phyloP scores from a whole-genome alignment of 1,140 invertebrate species.

The Cyphomyrmex costatus region DNA sequence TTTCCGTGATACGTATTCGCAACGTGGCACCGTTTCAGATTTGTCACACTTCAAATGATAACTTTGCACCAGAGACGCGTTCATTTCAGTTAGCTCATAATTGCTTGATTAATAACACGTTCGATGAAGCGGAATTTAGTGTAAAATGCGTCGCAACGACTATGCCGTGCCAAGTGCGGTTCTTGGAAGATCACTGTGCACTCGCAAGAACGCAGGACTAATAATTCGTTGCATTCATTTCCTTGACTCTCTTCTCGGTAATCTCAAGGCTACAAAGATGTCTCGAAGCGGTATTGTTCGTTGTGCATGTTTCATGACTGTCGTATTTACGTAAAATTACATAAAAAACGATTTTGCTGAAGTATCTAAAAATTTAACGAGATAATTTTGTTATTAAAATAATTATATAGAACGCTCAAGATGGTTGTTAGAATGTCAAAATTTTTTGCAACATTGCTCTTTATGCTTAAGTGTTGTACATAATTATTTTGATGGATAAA shows the following conservation, averaged over 20 bases:
- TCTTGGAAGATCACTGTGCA: neutral
- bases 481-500: too few species aligned
- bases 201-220: neutral
- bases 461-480: too few species aligned
- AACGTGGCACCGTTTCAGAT: neutral
- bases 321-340: neutral
- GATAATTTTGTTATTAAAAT: too few species aligned
- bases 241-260: constrained; percentile 35
- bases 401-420: too few species aligned
- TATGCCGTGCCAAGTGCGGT: neutral
- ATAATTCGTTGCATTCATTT: constrained; percentile 13
- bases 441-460: too few species aligned
- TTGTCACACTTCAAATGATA: constrained; percentile 30
- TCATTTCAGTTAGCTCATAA: constrained; percentile 49
- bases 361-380: too few species aligned
- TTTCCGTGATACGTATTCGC: neutral
- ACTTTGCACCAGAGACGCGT: constrained; percentile 22
- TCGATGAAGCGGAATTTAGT: constrained; percentile 11
- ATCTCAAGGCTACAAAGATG: constrained; percentile 16
- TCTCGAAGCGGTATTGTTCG: neutral
- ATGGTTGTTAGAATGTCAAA: too few species aligned
- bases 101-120: constrained; percentile 37
- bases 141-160: neutral
- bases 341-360: too few species aligned
- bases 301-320: neutral